Conservation (phyloP, 2,888 invertebrate genomes). For the Coenonympha glycerion region DNA sequence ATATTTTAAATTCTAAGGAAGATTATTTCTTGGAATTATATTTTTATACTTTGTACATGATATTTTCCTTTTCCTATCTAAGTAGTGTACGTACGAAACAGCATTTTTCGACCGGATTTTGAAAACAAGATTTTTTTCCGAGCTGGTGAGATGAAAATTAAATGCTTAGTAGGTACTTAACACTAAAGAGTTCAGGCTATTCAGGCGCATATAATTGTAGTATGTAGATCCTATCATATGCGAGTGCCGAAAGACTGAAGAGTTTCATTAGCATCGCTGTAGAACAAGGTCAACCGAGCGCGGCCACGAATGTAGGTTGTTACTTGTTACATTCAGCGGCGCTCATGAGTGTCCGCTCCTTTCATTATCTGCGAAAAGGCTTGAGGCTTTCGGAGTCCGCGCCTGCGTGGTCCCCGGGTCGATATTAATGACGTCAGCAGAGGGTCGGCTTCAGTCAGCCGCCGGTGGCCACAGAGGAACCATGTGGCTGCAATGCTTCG, state of each 20-base stretch:
- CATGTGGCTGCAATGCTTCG: slow-evolving; percentile 70
- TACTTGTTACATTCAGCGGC: slow-evolving; percentile 35
- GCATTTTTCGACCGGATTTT: too few relatives aligned
- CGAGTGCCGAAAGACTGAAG: background rate
- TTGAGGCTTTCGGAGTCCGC: slow-evolving; percentile 33
- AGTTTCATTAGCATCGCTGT: slow-evolving; percentile 4
- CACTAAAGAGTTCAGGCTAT: background rate
- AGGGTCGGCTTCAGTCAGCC: slow-evolving; percentile 63
- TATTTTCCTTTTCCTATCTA: too few relatives aligned
- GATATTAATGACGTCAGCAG: slow-evolving; percentile 70
- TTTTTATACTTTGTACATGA: too few relatives aligned
- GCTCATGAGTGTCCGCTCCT: slow-evolving; percentile 39
- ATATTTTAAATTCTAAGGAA: too few relatives aligned
- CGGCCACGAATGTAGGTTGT: slow-evolving; percentile 35
- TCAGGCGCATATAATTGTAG: too few relatives aligned
- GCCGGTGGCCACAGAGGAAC: slow-evolving; percentile 57
- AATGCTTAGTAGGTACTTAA: too few relatives aligned
- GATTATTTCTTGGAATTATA: too few relatives aligned
- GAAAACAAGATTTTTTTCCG: too few relatives aligned
- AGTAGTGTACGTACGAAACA: too few relatives aligned
- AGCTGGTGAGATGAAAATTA: too few relatives aligned
- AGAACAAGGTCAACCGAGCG: slow-evolving; percentile 26
- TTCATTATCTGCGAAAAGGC: slow-evolving; percentile 50
- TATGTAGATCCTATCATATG: background rate
- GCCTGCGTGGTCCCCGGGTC: slow-evolving; percentile 61